A percentile compares a stretch with the other conserved stretches of the same genome.
Evolutionary conservation across 2,113 vertebrate genomes (phyloP).

Genomic region (Chaetura pelagica): DNA sequence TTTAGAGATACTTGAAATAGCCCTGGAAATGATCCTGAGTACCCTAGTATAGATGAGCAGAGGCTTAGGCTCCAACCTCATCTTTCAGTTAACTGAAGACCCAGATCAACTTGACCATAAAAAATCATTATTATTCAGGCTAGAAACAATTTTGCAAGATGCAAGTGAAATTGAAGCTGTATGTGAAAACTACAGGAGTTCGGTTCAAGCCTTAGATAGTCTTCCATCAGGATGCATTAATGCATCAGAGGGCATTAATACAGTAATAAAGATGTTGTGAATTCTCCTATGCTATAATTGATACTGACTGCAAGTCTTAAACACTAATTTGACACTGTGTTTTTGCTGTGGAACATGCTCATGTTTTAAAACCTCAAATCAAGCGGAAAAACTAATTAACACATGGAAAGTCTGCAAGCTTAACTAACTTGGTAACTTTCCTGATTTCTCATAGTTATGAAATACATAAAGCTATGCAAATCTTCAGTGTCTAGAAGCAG

Average conservation of each 20-base stretch:
- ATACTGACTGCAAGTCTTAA: slow-evolving; percentile 44
- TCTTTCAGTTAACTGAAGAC: neutral
- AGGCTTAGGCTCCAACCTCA: neutral
- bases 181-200: neutral
- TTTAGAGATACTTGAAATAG: accelerated
- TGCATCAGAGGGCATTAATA: slow-evolving; percentile 4
- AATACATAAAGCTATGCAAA: neutral
- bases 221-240: slow-evolving; percentile 32
- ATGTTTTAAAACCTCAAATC: slow-evolving; percentile 40
- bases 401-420: neutral
- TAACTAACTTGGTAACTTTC: slow-evolving; percentile 16
- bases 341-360: slow-evolving; percentile 26
- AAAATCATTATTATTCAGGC: neutral
- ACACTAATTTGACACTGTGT: slow-evolving; percentile 36
- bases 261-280: slow-evolving; percentile 52
- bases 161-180: slow-evolving; percentile 16
- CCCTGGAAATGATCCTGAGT: neutral
- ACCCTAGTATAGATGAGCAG: neutral
- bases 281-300: slow-evolving; percentile 19
- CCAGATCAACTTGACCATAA: neutral
- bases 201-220: slow-evolving; percentile 26
- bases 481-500: neutral
- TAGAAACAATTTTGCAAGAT: neutral
- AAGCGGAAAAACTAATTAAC: slow-evolving; percentile 55
- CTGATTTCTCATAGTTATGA: neutral